Evolutionary conservation across 2,888 invertebrate species (phyloP).

Genomic region (Drosophila rellima): DNA sequence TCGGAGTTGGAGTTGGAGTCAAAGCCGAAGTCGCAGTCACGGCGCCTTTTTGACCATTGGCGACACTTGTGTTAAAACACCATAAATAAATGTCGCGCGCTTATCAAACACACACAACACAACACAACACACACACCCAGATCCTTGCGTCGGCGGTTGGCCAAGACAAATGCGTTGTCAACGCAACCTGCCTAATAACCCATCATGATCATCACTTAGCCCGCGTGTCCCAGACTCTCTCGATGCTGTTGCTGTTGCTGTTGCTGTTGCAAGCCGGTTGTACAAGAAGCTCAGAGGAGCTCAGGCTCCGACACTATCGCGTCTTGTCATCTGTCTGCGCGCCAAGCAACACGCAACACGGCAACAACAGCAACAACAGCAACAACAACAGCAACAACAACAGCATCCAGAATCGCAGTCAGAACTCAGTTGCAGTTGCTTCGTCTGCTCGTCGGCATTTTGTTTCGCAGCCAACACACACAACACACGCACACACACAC

Average conservation of each 20-base stretch:
- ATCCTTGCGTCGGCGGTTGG: constrained; percentile 73
- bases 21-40: background rate
- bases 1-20: background rate
- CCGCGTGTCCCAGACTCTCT: constrained; percentile 30
- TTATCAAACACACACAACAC: constrained; percentile 57
- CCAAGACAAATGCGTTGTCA: constrained; percentile 80
- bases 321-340: constrained; percentile 77
- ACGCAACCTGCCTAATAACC: constrained; percentile 81
- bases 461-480: constrained; percentile 59
- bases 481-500: constrained; percentile 27
- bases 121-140: constrained; percentile 26
- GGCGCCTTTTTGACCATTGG: constrained; percentile 55
- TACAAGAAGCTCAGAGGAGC: constrained; percentile 58
- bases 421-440: constrained; percentile 43
- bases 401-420: constrained; percentile 17
- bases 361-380: constrained; percentile 12
- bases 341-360: constrained; percentile 71
- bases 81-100: constrained; percentile 78
- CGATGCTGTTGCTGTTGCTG: background rate
- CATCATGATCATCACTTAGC: constrained; percentile 81
- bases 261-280: constrained; percentile 30
- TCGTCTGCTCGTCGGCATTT: constrained; percentile 65
- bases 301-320: constrained; percentile 72
- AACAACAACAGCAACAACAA: constrained; percentile 5
- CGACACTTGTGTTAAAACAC: constrained; percentile 76